These are phyloP conservation scores for Spongilla lacustris DNA, from an alignment of 37 sponge, comb jelly and placozoan species.

Conservation along the genomic window DNA sequence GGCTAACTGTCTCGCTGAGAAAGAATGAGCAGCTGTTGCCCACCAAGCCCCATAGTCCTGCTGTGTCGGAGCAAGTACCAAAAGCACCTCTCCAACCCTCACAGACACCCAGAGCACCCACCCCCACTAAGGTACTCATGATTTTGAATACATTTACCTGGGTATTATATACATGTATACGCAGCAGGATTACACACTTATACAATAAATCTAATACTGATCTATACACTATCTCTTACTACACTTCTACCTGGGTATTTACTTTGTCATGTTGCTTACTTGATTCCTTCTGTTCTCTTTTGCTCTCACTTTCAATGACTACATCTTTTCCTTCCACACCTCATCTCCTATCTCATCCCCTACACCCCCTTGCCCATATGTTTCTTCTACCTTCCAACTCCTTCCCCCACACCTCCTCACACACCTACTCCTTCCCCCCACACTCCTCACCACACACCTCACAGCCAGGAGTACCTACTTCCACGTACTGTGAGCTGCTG, in stretches of 20 bases:
- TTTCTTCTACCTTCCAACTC: background rate
- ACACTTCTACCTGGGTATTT: too few species aligned
- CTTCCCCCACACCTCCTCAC: background rate
- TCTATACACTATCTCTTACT: too few species aligned
- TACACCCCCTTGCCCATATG: background rate
- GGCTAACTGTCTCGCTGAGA: conserved; percentile 6
- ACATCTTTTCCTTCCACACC: background rate
- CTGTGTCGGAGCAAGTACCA: background rate
- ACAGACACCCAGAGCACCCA: too few species aligned
- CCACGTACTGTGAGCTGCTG: conserved; percentile 13
- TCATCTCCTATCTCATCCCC: background rate
- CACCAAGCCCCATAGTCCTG: background rate
- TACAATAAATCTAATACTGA: too few species aligned
- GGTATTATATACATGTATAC: too few species aligned
- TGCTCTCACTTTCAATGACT: background rate
- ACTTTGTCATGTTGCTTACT: too few species aligned
- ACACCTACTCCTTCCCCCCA: background rate
- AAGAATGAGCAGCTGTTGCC: background rate
- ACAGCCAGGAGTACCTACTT: background rate
- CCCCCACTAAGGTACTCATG: background rate
- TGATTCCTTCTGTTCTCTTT: background rate
- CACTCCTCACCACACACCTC: background rate
- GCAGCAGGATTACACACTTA: too few species aligned
- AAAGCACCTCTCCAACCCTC: background rate
- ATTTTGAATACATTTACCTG: background rate